These are phyloP conservation scores for Dermolepida albohirtum DNA, from an alignment of 2,888 invertebrate genomes.

Conservation along the genomic window DNA sequence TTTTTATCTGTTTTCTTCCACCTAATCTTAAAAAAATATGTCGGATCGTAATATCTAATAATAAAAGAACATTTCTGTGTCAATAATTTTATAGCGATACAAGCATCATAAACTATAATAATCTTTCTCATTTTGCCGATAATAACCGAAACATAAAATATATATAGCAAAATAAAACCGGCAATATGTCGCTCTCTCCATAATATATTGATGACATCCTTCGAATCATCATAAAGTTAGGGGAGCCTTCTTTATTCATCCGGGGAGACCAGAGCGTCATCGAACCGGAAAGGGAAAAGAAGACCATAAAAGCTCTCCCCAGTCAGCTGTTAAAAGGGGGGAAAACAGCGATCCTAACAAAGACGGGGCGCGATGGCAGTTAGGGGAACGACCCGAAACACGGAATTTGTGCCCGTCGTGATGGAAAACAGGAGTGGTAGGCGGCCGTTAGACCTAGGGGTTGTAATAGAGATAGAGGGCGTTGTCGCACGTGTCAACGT, in stretches of 20 bases:
- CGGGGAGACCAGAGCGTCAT: too few species aligned
- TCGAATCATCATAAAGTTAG: slow-evolving; percentile 33
- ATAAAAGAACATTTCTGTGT: too few species aligned
- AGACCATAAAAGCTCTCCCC: not conserved
- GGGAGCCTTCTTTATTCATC: slow-evolving; percentile 9
- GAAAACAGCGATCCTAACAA: not conserved
- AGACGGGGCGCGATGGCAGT: not conserved
- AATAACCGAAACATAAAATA: too few species aligned
- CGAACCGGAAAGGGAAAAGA: not conserved
- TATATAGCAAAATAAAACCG: slow-evolving; percentile 7
- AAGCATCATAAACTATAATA: too few species aligned
- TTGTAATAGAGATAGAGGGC: slow-evolving; percentile 61
- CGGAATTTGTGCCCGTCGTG: too few species aligned
- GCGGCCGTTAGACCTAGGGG: slow-evolving; percentile 54
- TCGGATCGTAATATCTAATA: too few species aligned
- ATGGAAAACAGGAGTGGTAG: slow-evolving; percentile 7
- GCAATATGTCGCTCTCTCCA: slow-evolving; percentile 25
- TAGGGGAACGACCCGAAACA: slow-evolving; percentile 8
- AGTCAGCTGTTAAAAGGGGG: not conserved
- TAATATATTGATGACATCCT: slow-evolving; percentile 20
- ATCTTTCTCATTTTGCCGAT: too few species aligned
- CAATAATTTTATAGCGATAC: too few species aligned
- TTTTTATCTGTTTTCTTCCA: too few species aligned
- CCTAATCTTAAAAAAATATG: too few species aligned
- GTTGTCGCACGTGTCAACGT: slow-evolving; percentile 58